Conservation (phyloP, 2,888 invertebrate species). For the Drosophila testacea region DNA sequence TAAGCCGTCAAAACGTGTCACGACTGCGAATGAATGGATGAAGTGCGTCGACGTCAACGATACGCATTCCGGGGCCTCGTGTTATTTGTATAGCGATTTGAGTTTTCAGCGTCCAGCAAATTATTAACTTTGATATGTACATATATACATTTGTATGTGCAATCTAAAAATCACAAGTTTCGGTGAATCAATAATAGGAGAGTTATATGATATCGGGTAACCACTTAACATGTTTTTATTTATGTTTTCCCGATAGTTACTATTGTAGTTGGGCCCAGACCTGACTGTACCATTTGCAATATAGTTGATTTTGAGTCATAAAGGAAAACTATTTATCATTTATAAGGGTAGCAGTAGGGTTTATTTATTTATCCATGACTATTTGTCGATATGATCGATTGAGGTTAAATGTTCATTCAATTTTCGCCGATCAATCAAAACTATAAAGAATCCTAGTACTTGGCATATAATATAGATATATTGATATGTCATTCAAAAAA, state of each 20-base stretch:
- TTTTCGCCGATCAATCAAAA: conserved; percentile 46
- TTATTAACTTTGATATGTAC: conserved; percentile 30
- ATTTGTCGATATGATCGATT: conserved; percentile 50
- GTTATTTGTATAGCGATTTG: conserved; percentile 45
- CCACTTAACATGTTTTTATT: neutral
- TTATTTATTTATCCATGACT: conserved; percentile 24
- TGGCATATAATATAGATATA: conserved; percentile 8
- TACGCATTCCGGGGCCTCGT: conserved; percentile 41
- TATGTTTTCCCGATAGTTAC: neutral
- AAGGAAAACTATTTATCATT: conserved; percentile 10
- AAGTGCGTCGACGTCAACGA: conserved; percentile 39
- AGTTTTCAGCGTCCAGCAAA: conserved; percentile 38
- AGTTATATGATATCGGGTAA: conserved; percentile 6
- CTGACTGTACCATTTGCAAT: conserved; percentile 34
- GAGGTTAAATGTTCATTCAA: conserved; percentile 40
- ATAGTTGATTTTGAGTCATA: conserved; percentile 1
- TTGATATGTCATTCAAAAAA: conserved; percentile 22
- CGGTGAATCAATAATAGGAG: conserved; percentile 20
- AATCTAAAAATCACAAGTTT: conserved; percentile 19
- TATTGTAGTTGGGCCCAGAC: neutral
- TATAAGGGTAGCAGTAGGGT: conserved; percentile 1
- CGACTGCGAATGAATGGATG: conserved; percentile 23
- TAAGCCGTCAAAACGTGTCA: conserved; percentile 59
- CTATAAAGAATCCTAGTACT: conserved; percentile 11
- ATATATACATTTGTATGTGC: conserved; percentile 19